Conservation (phyloP, 2,888 invertebrate species). For the Cheilosia variabilis region DNA sequence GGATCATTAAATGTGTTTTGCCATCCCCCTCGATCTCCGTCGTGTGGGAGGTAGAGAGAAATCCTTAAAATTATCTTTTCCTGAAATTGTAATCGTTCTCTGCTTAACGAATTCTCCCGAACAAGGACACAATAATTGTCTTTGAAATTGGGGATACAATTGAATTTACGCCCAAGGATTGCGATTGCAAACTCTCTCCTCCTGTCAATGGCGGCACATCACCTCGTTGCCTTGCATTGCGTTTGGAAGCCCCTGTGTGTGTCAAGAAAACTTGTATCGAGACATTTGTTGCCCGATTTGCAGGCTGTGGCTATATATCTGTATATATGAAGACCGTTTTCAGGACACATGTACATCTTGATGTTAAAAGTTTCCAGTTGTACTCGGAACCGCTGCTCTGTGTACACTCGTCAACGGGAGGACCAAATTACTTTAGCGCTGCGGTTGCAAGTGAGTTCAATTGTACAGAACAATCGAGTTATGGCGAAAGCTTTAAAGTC, state of each 20-base stretch:
- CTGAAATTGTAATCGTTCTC: constrained; percentile 2
- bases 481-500: constrained; percentile 15
- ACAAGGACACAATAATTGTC: constrained; percentile 24
- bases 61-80: not conserved
- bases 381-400: not conserved
- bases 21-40: not conserved
- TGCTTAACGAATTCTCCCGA: constrained; percentile 12
- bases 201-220: not conserved
- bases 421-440: constrained; percentile 4
- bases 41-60: not conserved
- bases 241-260: not conserved
- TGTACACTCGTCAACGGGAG: not conserved
- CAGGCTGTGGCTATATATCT: constrained; percentile 7
- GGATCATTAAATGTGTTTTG: constrained; percentile 71
- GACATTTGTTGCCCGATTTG: constrained; percentile 44
- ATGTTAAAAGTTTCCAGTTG: constrained; percentile 29
- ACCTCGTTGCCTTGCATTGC: not conserved
- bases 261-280: constrained; percentile 14
- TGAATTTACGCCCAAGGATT: constrained; percentile 19
- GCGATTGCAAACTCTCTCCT: not conserved
- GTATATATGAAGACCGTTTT: not conserved
- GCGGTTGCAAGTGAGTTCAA: constrained; percentile 15
- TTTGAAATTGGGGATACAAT: constrained; percentile 26
- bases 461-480: constrained; percentile 13
- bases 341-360: constrained; percentile 35